Base-by-base conservation (phyloP, 92 coral and sea anemone species). In the Montipora capitata region DNA sequence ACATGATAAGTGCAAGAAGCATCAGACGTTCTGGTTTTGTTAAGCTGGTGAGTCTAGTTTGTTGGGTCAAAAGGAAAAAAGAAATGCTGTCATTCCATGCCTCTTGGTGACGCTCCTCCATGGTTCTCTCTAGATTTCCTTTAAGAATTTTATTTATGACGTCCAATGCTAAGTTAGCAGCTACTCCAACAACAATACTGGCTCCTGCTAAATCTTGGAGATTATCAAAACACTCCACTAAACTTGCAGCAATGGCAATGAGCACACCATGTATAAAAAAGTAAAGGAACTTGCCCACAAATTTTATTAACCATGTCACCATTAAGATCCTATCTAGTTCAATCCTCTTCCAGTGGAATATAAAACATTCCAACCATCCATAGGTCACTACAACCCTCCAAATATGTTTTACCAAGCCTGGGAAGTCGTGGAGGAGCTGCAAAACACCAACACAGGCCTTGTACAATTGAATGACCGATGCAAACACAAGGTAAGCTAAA, bases 1-100 rank as follows among this genome's bases (percentile, higher is more conserved):
- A 95, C 80, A 97, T 65, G 12, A 97, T 87, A 15, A 97, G 86
- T 13, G 96, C 87, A 75, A 95, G 51, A 13, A 92, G 86, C 72
- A 97, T 80, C 9, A 91, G 89, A 59, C 98, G 94, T 38, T 96
- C 92, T 27, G 91, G 90, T 51, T 79, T 86, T 18, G 93, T 86
- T 48, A 88, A 89, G 12, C 87, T 81, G n/a, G 84, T 71, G n/a
- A 94, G 65, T 64, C 96, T 95, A 71, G 85, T 90, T 86, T 95
- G 98, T 54, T 93, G 43, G 35, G 92, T 88, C 56, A 95, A 81
- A 9, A 95, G 89, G 67, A 95, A 95, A 74, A 95, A 95, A 7
- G 96, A 91, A 41, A 95, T 54, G 15, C 98, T 94, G 58, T 93
- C 95, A 69, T 93, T 95, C 85, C 96, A 91, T n/a, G 93, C 96